Evolutionary conservation across 1,140 invertebrate genomes (phyloP), one percentile per base, ranked within the genome.

Genomic region (Drosophila azteca): DNA sequence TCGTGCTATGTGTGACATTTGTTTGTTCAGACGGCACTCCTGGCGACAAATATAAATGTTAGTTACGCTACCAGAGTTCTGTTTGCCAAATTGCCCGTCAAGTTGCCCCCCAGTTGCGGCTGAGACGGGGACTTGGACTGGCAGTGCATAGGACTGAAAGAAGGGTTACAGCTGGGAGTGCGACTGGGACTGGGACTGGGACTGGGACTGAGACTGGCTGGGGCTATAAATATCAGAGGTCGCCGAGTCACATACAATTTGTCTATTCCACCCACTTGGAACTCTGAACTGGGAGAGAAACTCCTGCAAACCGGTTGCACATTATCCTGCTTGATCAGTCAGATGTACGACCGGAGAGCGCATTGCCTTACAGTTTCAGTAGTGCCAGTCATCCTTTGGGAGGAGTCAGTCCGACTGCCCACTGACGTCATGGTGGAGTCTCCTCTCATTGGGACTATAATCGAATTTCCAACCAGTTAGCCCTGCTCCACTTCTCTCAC

Each of bases 361-460:
- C 13, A 39, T 35, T 35, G 8, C 31, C 31, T 35, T 35, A 35
- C 9, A 35, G 31, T 35, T 35, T 9, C 31, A 35, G 31, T 11
- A 35, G 2, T 35, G 31, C 31, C 31, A 35, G 31, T 35, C 31
- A 35, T 35, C 31, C 31, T 35, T 11, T 35, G 17, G 17, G 17
- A 20, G 17, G 17, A 20, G 17, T 0, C n/a, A n/a, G n/a, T n/a
- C n/a, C n/a, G 17, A 20, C 55, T 67, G 43, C 39, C 39, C 57
- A 57, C 22, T 61, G 55, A 58, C 68, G 54, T 76, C 52, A 72
- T 62, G 62, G 48, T 58, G 63, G 59, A 59, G 72, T 81, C 80
- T 79, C 84, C 84, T 66, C 79, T 76, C 80, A 60, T 84, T 75
- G 53, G 66, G 62, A 59, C 80, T 84, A 73, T 84, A 83, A 83